Evolutionary conservation across 2,888 invertebrate genomes (phyloP).

Genomic region (Drosophila neonasuta): DNA sequence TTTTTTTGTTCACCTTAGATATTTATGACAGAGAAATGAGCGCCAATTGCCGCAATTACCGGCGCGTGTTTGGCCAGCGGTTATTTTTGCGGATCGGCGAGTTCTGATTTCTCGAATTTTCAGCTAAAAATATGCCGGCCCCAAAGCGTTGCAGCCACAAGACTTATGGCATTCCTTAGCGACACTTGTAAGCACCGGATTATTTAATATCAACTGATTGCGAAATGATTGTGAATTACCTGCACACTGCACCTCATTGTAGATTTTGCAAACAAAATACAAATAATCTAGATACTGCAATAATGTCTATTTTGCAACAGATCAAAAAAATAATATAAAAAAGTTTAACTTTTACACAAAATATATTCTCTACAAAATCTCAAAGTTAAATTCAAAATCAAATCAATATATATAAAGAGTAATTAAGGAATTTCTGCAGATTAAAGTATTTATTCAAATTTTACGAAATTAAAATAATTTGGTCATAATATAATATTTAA

Average conservation of each 20-base stretch:
- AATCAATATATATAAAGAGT: no score
- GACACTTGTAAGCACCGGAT: constrained; percentile 8
- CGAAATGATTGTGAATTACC: background rate
- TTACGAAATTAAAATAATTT: no score
- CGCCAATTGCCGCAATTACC: constrained; percentile 73
- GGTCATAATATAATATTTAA: no score
- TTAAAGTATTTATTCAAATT: no score
- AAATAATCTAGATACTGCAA: no score
- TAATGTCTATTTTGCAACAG: no score
- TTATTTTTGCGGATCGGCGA: constrained; percentile 35
- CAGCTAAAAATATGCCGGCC: constrained; percentile 22
- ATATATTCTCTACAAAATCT: no score
- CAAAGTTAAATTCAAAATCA: no score
- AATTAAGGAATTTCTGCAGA: no score
- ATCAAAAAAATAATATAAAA: no score
- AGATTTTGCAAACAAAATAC: no score
- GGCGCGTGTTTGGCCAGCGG: constrained; percentile 74
- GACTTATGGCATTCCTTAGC: constrained; percentile 25
- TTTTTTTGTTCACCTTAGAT: constrained; percentile 53
- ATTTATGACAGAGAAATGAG: constrained; percentile 76
- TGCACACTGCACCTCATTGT: background rate
- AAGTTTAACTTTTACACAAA: no score
- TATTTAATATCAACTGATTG: background rate
- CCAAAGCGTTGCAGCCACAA: constrained; percentile 7
- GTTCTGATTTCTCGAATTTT: constrained; percentile 35